Evolutionary conservation across 1,140 invertebrate species (phyloP).

Genomic region (Probaryconus sp.): DNA sequence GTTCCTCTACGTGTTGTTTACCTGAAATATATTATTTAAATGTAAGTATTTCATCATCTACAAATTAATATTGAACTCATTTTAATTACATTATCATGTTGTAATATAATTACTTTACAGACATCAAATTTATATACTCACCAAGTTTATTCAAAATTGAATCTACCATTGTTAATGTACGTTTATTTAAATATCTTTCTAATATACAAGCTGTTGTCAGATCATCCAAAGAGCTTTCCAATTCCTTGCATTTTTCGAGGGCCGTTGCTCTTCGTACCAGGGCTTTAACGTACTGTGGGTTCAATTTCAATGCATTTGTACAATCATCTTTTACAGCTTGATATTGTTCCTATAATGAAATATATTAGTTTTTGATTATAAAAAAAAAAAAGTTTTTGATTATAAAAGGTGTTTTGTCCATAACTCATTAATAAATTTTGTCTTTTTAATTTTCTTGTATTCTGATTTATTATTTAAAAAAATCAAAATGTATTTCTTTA

Average conservation of each 20-base stretch:
- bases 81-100: too few species aligned
- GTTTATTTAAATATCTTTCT: constrained; percentile 91
- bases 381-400: constrained; percentile 8
- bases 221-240: constrained; percentile 91
- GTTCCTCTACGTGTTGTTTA: constrained; percentile 84
- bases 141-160: constrained; percentile 88
- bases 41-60: constrained; percentile 6
- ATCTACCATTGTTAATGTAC: constrained; percentile 89
- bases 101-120: too few species aligned
- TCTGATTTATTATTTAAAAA: not conserved
- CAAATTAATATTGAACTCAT: too few species aligned
- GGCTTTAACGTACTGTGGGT: constrained; percentile 94
- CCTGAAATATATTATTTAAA: constrained; percentile 74
- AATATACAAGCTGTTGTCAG: constrained; percentile 94
- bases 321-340: constrained; percentile 92
- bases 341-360: constrained; percentile 84
- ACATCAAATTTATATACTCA: constrained; percentile 75
- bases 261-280: constrained; percentile 90
- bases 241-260: constrained; percentile 87
- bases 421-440: too few species aligned
- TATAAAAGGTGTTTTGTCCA: too few species aligned
- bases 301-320: constrained; percentile 89
- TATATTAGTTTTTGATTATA: constrained; percentile 2
- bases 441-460: too few species aligned
- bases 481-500: too few species aligned